Conservation (phyloP, 2,113 vertebrate species). For the Brachyhypopomus gauderio region DNA sequence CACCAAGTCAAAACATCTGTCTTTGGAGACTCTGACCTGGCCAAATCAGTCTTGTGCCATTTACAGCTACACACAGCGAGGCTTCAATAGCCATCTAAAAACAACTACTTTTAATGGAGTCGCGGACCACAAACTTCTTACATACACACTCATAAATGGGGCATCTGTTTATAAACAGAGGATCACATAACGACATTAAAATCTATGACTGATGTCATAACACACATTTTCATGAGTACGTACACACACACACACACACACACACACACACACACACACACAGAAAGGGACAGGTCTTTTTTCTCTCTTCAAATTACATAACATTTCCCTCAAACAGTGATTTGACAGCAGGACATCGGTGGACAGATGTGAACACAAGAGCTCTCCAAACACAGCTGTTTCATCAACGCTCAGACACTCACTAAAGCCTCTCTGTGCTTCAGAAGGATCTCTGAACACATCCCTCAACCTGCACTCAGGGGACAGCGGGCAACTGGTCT, state of each 20-base stretch:
- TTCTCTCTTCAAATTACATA: constrained; percentile 44
- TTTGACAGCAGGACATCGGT: constrained; percentile 46
- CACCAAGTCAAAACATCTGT: constrained; percentile 35
- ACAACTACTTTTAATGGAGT: constrained; percentile 9
- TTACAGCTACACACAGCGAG: constrained; percentile 41
- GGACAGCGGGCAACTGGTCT: constrained; percentile 29
- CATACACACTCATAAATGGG: constrained; percentile 17
- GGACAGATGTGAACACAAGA: constrained; percentile 48
- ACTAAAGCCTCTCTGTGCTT: constrained; percentile 32
- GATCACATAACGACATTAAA: constrained; percentile 48
- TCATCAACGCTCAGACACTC: constrained; percentile 43
- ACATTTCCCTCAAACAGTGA: constrained; percentile 43
- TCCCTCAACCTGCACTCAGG: background rate
- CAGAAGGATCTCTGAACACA: constrained; percentile 1
- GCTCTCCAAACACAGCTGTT: constrained; percentile 58
- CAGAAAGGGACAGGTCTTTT: constrained; percentile 34
- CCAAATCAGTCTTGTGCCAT: constrained; percentile 48
- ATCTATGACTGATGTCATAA: background rate
- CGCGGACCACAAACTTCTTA: background rate
- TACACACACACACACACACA: constrained; percentile 23
- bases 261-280: constrained; percentile 19
- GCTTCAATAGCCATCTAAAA: constrained; percentile 33
- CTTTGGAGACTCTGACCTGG: constrained; percentile 43
- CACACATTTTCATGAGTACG: background rate
- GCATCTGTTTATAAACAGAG: constrained; percentile 42